These are phyloP conservation scores for Mnemiopsis leidyi DNA, from an alignment of 37 sponge, comb jelly and placozoan species.

Conservation along the genomic window DNA sequence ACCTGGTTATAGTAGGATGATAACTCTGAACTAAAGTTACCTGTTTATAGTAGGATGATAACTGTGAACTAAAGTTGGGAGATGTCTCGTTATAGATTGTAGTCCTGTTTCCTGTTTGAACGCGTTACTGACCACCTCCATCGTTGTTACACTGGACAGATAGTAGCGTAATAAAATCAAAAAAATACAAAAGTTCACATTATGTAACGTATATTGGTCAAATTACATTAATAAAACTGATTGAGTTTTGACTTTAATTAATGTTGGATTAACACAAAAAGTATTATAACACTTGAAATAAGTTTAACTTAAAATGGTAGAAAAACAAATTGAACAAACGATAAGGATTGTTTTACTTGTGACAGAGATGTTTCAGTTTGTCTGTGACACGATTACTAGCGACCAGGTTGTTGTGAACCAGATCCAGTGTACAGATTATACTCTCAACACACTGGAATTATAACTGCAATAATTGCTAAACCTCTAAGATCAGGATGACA, in stretches of 20 bases:
- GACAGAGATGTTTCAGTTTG: constrained; percentile 28
- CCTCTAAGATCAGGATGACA: too few species aligned
- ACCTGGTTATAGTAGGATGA: too few species aligned
- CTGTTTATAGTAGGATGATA: constrained; percentile 57
- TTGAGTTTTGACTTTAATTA: too few species aligned
- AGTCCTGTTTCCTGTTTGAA: constrained; percentile 2
- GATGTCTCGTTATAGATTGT: neutral
- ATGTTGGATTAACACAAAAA: too few species aligned
- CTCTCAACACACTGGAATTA: constrained; percentile 48
- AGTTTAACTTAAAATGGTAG: too few species aligned
- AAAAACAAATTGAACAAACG: too few species aligned
- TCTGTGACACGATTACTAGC: neutral
- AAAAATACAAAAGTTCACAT: too few species aligned
- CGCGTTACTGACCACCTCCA: constrained; percentile 6
- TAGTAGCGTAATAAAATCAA: too few species aligned
- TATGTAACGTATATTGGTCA: too few species aligned
- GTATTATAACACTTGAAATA: too few species aligned
- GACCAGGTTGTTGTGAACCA: constrained; percentile 37
- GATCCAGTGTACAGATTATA: neutral
- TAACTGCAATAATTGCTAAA: neutral
- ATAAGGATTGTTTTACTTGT: constrained; percentile 25
- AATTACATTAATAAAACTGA: too few species aligned
- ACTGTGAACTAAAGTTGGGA: neutral
- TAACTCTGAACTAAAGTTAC: too few species aligned
- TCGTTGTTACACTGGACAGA: constrained; percentile 42